Evolutionary conservation across 2,113 vertebrate species (phyloP), one percentile per base, ranked within the genome.

Genomic region (Microtus pennsylvanicus): DNA sequence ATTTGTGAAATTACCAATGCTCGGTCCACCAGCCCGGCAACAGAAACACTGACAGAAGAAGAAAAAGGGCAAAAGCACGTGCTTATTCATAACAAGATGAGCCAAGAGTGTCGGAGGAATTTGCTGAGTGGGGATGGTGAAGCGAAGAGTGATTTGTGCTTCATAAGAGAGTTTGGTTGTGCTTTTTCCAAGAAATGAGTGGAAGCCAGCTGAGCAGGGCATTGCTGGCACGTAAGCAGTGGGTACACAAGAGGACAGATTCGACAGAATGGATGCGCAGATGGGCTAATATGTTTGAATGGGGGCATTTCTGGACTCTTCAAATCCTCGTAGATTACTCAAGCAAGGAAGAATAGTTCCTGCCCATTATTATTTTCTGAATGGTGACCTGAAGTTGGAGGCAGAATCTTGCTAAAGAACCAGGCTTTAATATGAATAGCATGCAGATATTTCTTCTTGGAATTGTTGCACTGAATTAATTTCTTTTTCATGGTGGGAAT

Each of bases 381-480:
- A 83, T 70, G 82, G 76, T 74, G 81, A 95, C 89, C 82, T 55
- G 38, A 95, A 90, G 70, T 76, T 91, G 93, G 92, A 35, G 92
- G 47, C 92, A 82, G 67, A 92, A 89, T 52, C 50, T 93, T 95
- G 77, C 69, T 69, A 75, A 90, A 95, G 28, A 50, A 88, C 35
- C 93, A 89, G 94, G 85, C 45, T 96, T 98, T 83, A 92, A 96
- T 94, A 93, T 50, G 50, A 12, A 50, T 92, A 95, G 93, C 52
- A 91, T 96, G 70, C 52, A 94, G 78, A 90, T 91, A 69, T 93
- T 87, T 76, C 91, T 87, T 80, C 24, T 83, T 55, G n/a, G 11
- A 94, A 96, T 93, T 52, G 21, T 96, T 96, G 83, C 65, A 30
- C 74, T 80, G 35, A 91, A 97, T 96, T 92, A 92, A 94, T 97